These are phyloP conservation scores for Polypedilum pembai DNA, from an alignment of 1,140 invertebrate species.

Conservation along the genomic window DNA sequence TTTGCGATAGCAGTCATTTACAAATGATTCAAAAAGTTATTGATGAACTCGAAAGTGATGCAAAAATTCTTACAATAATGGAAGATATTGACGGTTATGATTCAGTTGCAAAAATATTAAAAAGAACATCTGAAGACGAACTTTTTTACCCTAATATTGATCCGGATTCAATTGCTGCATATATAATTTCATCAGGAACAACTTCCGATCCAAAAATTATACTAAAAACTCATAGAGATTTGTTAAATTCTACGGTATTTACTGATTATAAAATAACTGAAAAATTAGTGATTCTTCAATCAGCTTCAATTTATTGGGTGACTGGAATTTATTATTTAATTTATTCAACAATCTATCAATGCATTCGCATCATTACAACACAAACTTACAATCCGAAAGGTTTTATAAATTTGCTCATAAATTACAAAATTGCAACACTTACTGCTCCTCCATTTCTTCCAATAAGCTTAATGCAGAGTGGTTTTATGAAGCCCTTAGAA, in stretches of 20 bases:
- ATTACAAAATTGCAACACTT: neutral
- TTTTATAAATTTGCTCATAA: too few relatives aligned
- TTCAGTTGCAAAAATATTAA: neutral
- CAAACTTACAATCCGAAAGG: too few relatives aligned
- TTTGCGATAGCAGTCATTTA: constrained; percentile 39
- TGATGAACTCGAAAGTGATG: constrained; percentile 32
- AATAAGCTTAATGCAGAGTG: neutral
- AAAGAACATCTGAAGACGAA: too few relatives aligned
- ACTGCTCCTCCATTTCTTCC: neutral
- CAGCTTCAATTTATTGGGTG: neutral
- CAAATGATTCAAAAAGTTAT: constrained; percentile 32
- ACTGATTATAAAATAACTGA: too few relatives aligned
- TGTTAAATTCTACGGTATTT: too few relatives aligned
- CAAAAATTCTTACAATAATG: constrained; percentile 38
- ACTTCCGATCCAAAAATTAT: too few relatives aligned
- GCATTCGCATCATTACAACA: neutral
- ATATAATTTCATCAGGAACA: constrained; percentile 59
- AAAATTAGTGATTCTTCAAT: too few relatives aligned
- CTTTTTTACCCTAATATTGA: constrained; percentile 30
- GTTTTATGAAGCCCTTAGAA: neutral
- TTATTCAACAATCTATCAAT: neutral
- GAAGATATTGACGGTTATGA: constrained; percentile 28
- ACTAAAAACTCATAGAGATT: too few relatives aligned
- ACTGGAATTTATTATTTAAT: neutral
- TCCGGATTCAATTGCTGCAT: constrained; percentile 39